phyloP scores from a whole-genome alignment of 2,797 vertebrate genomes.

The Psittacula echo region DNA sequence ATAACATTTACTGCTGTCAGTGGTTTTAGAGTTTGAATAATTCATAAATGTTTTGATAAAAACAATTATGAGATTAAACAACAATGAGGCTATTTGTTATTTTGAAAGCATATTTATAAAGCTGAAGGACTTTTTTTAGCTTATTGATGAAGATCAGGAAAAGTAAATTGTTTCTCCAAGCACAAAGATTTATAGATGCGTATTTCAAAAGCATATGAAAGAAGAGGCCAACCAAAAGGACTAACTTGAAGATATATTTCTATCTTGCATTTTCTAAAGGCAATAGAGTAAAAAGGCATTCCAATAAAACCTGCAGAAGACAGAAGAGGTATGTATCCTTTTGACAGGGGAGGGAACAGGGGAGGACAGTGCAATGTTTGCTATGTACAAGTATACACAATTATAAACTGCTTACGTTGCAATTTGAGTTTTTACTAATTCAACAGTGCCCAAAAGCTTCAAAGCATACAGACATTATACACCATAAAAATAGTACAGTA shows the following conservation, averaged over 20 bases:
- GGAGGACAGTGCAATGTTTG: neutral
- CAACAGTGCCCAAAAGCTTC: neutral
- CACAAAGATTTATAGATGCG: neutral
- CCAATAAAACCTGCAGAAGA: neutral
- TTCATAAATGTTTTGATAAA: conserved; percentile 19
- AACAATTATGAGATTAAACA: conserved; percentile 17
- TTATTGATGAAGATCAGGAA: neutral
- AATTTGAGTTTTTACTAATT: neutral
- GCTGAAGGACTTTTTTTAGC: neutral
- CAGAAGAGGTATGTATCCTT: neutral
- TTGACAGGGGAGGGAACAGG: neutral
- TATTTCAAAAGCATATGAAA: neutral
- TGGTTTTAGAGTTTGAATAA: conserved; percentile 19
- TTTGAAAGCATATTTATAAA: neutral
- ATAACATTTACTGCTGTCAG: neutral
- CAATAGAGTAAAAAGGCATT: neutral
- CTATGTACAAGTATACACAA: neutral
- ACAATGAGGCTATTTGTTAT: neutral
- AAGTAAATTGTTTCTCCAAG: neutral
- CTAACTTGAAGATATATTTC: neutral
- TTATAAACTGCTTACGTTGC: neutral
- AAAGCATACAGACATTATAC: neutral
- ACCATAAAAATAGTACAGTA: neutral
- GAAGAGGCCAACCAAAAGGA: neutral
- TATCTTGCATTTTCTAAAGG: neutral